Evolutionary conservation across 2,797 vertebrate species (phyloP).

Genomic region (Australoheros facetus): DNA sequence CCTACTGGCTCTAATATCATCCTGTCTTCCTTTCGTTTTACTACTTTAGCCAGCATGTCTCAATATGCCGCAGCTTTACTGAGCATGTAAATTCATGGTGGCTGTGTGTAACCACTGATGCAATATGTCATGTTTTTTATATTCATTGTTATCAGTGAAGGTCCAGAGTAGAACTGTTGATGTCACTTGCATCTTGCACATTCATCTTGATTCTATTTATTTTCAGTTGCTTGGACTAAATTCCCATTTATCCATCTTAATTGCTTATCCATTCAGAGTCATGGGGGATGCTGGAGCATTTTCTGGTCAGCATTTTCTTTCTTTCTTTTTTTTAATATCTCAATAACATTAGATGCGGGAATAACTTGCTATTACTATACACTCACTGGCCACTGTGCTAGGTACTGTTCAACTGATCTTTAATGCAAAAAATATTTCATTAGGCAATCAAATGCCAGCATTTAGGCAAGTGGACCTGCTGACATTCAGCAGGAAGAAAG

Average conservation of each 20-base stretch:
- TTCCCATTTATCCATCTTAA: background rate
- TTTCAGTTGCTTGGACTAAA: background rate
- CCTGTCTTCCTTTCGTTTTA: conserved; percentile 24
- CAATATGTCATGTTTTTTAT: conserved; percentile 10
- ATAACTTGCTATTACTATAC: too few species aligned
- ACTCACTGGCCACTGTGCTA: too few species aligned
- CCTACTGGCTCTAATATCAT: conserved; percentile 10
- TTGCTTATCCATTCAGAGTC: background rate
- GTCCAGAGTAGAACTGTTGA: background rate
- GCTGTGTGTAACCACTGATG: conserved; percentile 2
- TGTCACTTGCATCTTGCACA: background rate
- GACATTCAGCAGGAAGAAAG: too few species aligned
- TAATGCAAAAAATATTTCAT: too few species aligned
- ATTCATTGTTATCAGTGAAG: background rate
- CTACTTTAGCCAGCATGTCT: conserved; percentile 23
- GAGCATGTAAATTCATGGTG: background rate
- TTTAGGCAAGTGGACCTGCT: too few species aligned
- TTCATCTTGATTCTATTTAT: background rate
- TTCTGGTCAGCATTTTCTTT: too few species aligned
- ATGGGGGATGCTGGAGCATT: background rate
- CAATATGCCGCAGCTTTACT: background rate
- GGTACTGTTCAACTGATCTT: too few species aligned
- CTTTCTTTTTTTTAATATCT: too few species aligned
- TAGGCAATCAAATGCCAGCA: too few species aligned
- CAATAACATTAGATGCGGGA: too few species aligned